phyloP scores from a whole-genome alignment of 2,113 vertebrate genomes.

The Xiphias gladius region DNA sequence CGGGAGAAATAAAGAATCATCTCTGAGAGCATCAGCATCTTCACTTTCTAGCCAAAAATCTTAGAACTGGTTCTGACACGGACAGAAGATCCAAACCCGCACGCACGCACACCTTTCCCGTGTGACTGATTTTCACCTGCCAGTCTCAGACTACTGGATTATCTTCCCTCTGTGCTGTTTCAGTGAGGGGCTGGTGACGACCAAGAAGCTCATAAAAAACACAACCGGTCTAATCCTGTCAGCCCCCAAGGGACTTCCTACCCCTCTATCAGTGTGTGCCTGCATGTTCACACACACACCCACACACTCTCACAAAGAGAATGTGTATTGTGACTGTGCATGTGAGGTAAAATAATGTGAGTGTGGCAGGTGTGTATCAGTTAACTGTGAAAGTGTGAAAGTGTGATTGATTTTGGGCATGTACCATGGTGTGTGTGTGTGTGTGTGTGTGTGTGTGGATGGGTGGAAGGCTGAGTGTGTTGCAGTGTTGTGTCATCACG shows the following conservation, averaged over 20 bases:
- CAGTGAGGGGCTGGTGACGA: constrained; percentile 31
- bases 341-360: constrained; percentile 11
- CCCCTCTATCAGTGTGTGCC: neutral
- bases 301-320: neutral
- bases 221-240: constrained; percentile 56
- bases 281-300: neutral
- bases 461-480: neutral
- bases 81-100: neutral
- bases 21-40: neutral
- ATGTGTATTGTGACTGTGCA: constrained; percentile 9
- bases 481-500: constrained; percentile 13
- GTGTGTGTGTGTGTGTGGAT: constrained; percentile 1
- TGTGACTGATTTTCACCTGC: constrained; percentile 25
- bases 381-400: constrained; percentile 20
- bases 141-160: constrained; percentile 45
- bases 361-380: neutral
- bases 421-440: constrained; percentile 2
- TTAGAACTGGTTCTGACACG: neutral
- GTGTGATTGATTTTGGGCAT: neutral
- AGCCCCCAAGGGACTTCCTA: neutral
- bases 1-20: no score
- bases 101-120: neutral
- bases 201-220: constrained; percentile 56
- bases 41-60: neutral
- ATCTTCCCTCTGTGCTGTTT: constrained; percentile 45